Evolutionary conservation across 2,888 invertebrate species (phyloP).

Genomic region (Halictus ligatus): DNA sequence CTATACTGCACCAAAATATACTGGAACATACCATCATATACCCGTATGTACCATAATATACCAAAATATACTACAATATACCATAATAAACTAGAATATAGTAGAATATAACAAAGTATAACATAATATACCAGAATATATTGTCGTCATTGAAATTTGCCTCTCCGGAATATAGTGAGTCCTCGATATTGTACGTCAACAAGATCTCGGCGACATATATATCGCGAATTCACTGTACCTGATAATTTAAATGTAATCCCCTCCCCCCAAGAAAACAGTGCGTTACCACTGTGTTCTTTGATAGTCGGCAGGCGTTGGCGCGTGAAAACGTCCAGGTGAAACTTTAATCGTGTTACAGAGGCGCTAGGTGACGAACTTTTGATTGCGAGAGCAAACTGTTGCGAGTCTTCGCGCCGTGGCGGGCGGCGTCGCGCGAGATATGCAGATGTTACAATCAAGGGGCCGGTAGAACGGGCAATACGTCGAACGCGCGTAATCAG

Average conservation of each 20-base stretch:
- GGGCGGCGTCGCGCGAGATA: slow-evolving; percentile 33
- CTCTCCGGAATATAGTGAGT: background rate
- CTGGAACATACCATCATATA: too few relatives aligned
- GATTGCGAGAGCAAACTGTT: slow-evolving; percentile 41
- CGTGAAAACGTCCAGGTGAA: slow-evolving; percentile 26
- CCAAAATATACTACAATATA: too few relatives aligned
- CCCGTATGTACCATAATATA: too few relatives aligned
- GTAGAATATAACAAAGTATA: too few relatives aligned
- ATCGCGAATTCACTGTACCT: too few relatives aligned
- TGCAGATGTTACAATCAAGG: slow-evolving; percentile 61
- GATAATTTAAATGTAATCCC: background rate
- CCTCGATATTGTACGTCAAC: too few relatives aligned
- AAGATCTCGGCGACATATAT: too few relatives aligned
- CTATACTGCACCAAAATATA: too few relatives aligned
- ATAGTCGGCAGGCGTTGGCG: background rate
- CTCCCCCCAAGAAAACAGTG: background rate
- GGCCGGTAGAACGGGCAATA: slow-evolving; percentile 47
- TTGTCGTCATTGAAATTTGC: background rate
- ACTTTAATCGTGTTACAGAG: slow-evolving; percentile 40
- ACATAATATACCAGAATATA: too few relatives aligned
- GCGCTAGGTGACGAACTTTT: slow-evolving; percentile 34
- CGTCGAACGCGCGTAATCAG: slow-evolving; percentile 56
- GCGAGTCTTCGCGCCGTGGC: slow-evolving; percentile 43
- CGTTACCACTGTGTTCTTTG: background rate
- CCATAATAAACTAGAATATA: too few relatives aligned